Base-by-base conservation (phyloP, 2,113 vertebrate species). In the Prionailurus bengalensis region DNA sequence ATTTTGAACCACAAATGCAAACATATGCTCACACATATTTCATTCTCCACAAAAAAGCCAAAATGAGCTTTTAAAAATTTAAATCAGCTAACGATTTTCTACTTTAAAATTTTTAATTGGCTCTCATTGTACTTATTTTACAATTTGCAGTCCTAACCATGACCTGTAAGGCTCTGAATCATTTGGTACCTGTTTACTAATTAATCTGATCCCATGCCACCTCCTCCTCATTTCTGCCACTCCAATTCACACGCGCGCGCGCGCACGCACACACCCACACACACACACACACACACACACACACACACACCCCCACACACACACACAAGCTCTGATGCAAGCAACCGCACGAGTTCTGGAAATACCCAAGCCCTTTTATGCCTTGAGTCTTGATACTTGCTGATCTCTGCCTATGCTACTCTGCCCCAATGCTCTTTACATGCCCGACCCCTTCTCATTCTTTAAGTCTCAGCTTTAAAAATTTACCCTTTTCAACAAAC, bases 11-110 rank as follows among this genome's bases (percentile, higher is more conserved):
- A 87, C 21, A 85, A 25, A 91, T 11, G 84, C 58, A 73, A 92
- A 84, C 21, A 93, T n/a, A 78, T 19, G 29, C 33, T 73, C n/a
- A 51, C 10, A 48, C 76, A 86, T 89, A 89, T 39, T 90, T 96
- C 48, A 16, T 91, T 70, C 66, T 82, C 65, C 68, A 95, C 33
- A 95, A 55, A 51, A 65, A 10, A 88, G 89, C 33, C 76, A 66
- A 82, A 73, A 19, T 19, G 11, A 89, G n/a, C 11, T 92, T 81
- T 92, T 27, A 92, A 48, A 92, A 65, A 23, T 73, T 81, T 82
- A 79, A 58, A 86, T 89, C 25, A 48, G 53, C 79, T 70, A 93
- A 84, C 16, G 25, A 73, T 31, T 82, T 53, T 73, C 48, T 53
- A 66, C 16, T 31, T 81, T 39, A n/a, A 68, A 76, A 17, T 13